phyloP scores from a whole-genome alignment of 2,797 vertebrate species.

The Macroramphosus scolopax region DNA sequence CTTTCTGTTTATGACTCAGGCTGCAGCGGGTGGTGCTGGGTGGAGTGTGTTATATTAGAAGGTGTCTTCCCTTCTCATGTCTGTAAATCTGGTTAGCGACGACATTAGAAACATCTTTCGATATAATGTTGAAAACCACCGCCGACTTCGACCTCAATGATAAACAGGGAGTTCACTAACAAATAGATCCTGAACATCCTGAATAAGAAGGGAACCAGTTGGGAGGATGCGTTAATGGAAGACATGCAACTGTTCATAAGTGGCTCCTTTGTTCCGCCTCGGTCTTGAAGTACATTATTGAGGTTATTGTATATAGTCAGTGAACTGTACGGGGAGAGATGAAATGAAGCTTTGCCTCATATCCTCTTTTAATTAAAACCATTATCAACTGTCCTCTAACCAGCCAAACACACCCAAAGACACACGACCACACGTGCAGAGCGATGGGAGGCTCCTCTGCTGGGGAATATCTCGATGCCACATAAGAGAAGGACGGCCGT shows the following conservation, averaged over 20 bases:
- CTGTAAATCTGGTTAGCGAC: no score
- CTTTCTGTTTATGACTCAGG: no score
- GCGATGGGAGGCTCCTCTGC: slow-evolving; percentile 18
- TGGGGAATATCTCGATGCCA: slow-evolving; percentile 40
- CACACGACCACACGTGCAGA: not conserved
- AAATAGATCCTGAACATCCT: no score
- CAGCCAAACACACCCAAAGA: slow-evolving; percentile 31
- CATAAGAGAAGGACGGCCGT: slow-evolving; percentile 51
- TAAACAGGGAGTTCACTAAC: no score
- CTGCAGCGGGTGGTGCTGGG: no score
- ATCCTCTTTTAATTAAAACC: slow-evolving; percentile 70
- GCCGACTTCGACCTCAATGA: no score
- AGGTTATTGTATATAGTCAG: slow-evolving; percentile 51
- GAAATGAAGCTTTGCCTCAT: slow-evolving; percentile 62
- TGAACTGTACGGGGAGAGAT: slow-evolving; percentile 53
- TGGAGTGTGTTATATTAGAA: no score
- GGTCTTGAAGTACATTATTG: slow-evolving; percentile 38
- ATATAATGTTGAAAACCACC: no score
- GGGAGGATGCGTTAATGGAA: slow-evolving; percentile 33
- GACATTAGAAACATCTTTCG: no score
- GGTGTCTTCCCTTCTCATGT: no score
- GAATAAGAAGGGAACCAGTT: slow-evolving; percentile 2
- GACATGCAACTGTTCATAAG: slow-evolving; percentile 19
- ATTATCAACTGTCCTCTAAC: slow-evolving; percentile 53
- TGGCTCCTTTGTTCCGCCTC: slow-evolving; percentile 10